Base-by-base conservation (phyloP, 2,888 invertebrate genomes). In the Microplitis deprimator region DNA sequence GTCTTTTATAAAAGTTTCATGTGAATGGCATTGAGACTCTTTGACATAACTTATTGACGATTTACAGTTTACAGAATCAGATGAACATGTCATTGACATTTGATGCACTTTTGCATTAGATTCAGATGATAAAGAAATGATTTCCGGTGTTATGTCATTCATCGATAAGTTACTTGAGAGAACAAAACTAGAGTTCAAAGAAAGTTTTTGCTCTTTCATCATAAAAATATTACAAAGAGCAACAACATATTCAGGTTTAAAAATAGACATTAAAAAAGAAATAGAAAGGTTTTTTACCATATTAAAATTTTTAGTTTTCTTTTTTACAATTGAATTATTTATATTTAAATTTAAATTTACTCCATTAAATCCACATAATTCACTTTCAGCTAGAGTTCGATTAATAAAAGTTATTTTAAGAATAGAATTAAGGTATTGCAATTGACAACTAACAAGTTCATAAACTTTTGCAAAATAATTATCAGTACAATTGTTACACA, bases 181-280 rank as follows among this genome's bases (percentile, higher is more conserved):
- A 84, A 92, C 92, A 78, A 91, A 92, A 84, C 93, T 94, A 0
- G 92, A 91, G 84, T 95, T 95, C 80, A 93, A 89, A 60, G 93
- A 92, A 16, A 93, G 93, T 89, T 93, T 93, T 83, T 93, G 92
- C 83, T 94, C 93, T 81, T 92, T 91, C 79, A 94, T 92, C 60
- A 94, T 94, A 77, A 96, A 87, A 59, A 94, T 91, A 89, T 96
- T 96, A 89, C 96, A 96, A 81, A 96, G 90, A 29, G 96, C 96
- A 20, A 94, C 94, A 81, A 96, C 90, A 88, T 95, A 94, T 84
- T 93, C 93, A 40, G 92, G 90, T 10, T 94, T 91, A 82, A 95
- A 92, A 82, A 93, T 91, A 61, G 93, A 91, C 80, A 93, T 91
- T 84, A 93, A 93, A 81, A 92, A 92, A 79, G 91, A 91, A 70